Conservation (phyloP, 2,113 vertebrate genomes). For the Syngnathus typhle region DNA sequence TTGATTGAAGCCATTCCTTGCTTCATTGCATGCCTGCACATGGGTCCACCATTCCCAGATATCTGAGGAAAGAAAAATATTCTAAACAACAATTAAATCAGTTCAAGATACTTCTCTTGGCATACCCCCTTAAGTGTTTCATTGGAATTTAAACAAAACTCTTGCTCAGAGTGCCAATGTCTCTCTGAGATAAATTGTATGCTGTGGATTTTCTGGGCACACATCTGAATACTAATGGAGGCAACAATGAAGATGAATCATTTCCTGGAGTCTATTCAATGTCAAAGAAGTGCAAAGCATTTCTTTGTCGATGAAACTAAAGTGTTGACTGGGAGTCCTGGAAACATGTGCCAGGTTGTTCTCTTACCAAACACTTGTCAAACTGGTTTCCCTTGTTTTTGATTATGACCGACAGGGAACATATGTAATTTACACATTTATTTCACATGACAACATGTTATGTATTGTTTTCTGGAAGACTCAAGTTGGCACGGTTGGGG, state of each 20-base stretch:
- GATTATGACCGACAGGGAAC: neutral
- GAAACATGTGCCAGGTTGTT: neutral
- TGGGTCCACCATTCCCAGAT: too few species aligned
- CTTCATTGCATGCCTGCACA: too few species aligned
- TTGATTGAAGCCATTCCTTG: too few species aligned
- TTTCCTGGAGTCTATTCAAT: neutral
- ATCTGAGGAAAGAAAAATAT: too few species aligned
- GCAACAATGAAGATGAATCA: neutral
- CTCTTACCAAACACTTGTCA: neutral
- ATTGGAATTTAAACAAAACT: neutral
- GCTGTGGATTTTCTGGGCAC: neutral
- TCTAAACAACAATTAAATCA: too few species aligned
- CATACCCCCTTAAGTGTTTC: neutral
- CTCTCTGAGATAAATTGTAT: neutral
- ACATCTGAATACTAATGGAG: neutral
- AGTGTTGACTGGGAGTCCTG: neutral
- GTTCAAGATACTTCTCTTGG: too few species aligned
- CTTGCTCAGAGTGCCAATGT: neutral
- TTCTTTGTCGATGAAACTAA: neutral
- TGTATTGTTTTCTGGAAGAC: conserved; percentile 3
- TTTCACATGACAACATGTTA: too few species aligned
- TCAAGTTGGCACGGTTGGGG: too few species aligned
- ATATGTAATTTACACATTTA: too few species aligned
- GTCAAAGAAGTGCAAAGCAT: neutral
- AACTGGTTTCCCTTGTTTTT: neutral